A percentile compares a stretch with the other conserved stretches of the same genome.
Evolutionary conservation across 2,113 vertebrate species (phyloP).

Genomic region (Spheniscus mendiculus): DNA sequence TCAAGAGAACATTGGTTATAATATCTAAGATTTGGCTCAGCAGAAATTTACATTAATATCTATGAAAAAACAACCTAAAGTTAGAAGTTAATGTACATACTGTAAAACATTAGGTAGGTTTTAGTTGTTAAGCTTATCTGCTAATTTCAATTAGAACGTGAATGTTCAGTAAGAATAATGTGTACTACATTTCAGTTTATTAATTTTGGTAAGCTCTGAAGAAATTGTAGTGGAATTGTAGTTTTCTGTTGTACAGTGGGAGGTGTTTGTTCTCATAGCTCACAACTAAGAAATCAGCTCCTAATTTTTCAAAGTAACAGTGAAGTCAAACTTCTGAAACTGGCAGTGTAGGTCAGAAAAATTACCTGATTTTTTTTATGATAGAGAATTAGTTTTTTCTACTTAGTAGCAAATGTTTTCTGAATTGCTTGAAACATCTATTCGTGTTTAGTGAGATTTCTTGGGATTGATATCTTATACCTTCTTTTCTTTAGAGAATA

Average conservation of each 20-base stretch:
- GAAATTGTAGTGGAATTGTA: not conserved
- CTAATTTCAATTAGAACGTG: not conserved
- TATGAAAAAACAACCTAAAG: not conserved
- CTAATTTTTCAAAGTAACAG: not conserved
- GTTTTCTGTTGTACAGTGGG: not conserved
- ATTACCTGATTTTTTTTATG: not conserved
- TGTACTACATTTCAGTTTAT: not conserved
- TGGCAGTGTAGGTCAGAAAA: not conserved
- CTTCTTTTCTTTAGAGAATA: not conserved
- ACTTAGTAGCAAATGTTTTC: not conserved
- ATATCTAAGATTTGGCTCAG: not conserved
- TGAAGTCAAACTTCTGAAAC: not conserved
- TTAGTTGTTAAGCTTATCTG: not conserved
- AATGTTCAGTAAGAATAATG: not conserved
- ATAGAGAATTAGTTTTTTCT: not conserved
- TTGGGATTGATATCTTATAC: not conserved
- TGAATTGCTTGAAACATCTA: not conserved
- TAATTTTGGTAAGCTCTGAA: not conserved
- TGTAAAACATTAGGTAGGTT: not conserved
- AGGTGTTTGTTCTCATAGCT: not conserved
- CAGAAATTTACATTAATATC: not conserved
- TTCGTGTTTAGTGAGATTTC: not conserved
- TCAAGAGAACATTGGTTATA: not conserved
- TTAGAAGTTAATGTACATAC: not conserved
- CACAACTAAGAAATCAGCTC: not conserved